Evolutionary conservation across 2,113 vertebrate species (phyloP), one percentile per base, ranked within the genome.

Genomic region (Romanogobio albipinnatus): DNA sequence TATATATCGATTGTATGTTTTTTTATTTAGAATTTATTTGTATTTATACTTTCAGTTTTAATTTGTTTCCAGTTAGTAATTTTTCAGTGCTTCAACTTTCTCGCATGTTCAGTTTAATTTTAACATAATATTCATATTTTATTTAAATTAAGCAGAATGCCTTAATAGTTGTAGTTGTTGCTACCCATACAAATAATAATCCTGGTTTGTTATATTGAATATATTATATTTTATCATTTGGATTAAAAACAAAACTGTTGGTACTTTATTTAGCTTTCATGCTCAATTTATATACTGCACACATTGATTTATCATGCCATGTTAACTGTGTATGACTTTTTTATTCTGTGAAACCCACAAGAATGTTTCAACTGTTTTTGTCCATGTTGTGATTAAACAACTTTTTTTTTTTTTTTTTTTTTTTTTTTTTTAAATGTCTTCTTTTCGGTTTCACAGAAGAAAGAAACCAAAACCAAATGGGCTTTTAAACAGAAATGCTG

Each of bases 401-500:
- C 6, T n/a, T n/a, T n/a, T n/a, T n/a, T n/a, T n/a, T n/a, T n/a
- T n/a, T n/a, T n/a, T n/a, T n/a, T n/a, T n/a, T n/a, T n/a, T n/a
- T n/a, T n/a, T n/a, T n/a, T n/a, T n/a, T n/a, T n/a, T n/a, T n/a
- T n/a, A n/a, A n/a, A n/a, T n/a, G n/a, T n/a, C n/a, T n/a, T n/a
- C n/a, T n/a, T n/a, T n/a, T n/a, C 29, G 29, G 29, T 29, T 29
- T 53, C 59, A 86, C 33, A 58, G 45, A 53, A 76, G 14, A 51
- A 51, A 75, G 24, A 76, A 76, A 53, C 13, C 45, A 76, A 68
- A 43, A 82, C 17, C 56, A 76, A 86, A 77, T 74, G 66, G 47
- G 43, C 77, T 87, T 84, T 87, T 53, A 87, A 87, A 75, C 76
- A 75, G 45, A 87, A 76, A 76, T 51, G 24, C 82, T 58, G 82